phyloP scores from a whole-genome alignment of 2,113 vertebrate species.

The Poeciliopsis occidentalis region DNA sequence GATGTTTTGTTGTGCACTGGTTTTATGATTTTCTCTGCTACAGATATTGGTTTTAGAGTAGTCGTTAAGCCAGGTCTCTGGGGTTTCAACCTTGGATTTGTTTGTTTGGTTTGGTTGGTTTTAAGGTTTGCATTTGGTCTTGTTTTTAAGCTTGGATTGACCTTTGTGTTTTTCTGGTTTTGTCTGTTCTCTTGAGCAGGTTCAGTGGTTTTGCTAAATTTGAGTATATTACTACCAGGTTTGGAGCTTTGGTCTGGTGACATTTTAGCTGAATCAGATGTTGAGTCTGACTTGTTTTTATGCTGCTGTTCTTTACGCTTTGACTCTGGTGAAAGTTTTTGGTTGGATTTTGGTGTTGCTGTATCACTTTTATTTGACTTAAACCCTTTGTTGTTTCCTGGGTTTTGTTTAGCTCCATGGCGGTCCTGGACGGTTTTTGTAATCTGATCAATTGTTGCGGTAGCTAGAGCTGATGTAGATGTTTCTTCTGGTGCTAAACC shows the following conservation, averaged over 20 bases:
- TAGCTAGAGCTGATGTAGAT: not conserved
- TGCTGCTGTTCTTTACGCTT: not conserved
- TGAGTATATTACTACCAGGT: conserved; percentile 16
- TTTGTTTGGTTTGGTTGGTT: conserved; percentile 17
- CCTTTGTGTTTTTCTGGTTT: conserved; percentile 24
- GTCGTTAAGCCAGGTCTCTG: not conserved
- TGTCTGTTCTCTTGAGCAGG: conserved; percentile 13
- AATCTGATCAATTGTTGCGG: not conserved
- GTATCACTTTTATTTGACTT: not conserved
- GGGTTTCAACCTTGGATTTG: conserved; percentile 9
- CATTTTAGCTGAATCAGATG: not conserved
- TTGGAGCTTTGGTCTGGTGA: conserved; percentile 8
- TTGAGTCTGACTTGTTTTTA: conserved; percentile 12
- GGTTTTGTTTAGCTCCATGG: not conserved
- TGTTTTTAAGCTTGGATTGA: conserved; percentile 12
- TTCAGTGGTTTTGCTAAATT: conserved; percentile 32
- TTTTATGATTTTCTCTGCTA: conserved; percentile 8
- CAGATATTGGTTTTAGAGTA: conserved; percentile 8
- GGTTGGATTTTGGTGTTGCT: not conserved
- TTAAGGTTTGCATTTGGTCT: conserved; percentile 37
- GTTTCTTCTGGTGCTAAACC: conserved; percentile 15
- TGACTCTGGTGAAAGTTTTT: not conserved
- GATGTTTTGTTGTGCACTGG: conserved; percentile 27
- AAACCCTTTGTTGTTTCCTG: not conserved
- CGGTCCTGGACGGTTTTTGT: not conserved